These are phyloP conservation scores for Holothuria scabra DNA, from an alignment of 53 echinoderm and acorn worm genomes.

Conservation along the genomic window DNA sequence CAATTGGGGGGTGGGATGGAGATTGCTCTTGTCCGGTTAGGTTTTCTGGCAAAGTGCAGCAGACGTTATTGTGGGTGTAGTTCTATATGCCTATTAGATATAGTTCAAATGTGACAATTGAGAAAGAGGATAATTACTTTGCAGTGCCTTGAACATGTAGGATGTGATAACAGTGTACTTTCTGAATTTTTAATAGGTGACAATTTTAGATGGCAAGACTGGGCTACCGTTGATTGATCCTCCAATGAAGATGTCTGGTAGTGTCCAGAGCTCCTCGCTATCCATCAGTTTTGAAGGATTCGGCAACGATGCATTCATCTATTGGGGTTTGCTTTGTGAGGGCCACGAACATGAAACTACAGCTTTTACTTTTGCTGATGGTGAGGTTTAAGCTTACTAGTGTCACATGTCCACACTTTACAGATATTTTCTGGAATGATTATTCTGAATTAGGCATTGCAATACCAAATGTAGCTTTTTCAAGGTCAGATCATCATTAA, in stretches of 20 bases:
- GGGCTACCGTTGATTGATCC: slow-evolving; percentile 75
- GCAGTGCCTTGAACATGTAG: too few species aligned
- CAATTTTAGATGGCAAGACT: slow-evolving; percentile 81
- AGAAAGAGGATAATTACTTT: too few species aligned
- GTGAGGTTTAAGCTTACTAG: background rate
- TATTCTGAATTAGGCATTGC: background rate
- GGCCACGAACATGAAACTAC: slow-evolving; percentile 76
- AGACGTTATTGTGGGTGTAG: too few species aligned
- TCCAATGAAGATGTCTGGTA: slow-evolving; percentile 67
- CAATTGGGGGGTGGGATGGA: too few species aligned
- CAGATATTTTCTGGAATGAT: background rate
- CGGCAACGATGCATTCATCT: slow-evolving; percentile 86
- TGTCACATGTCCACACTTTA: background rate
- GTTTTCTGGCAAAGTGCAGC: too few species aligned
- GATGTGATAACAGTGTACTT: background rate
- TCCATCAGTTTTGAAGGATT: slow-evolving; percentile 79
- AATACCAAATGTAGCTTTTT: background rate
- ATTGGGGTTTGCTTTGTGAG: slow-evolving; percentile 77
- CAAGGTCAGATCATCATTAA: too few species aligned
- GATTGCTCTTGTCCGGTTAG: too few species aligned
- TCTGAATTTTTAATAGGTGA: slow-evolving; percentile 50
- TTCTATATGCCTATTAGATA: too few species aligned
- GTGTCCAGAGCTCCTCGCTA: slow-evolving; percentile 69
- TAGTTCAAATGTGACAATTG: background rate
- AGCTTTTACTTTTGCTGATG: slow-evolving; percentile 57